These are phyloP conservation scores for Cyrtorhinus lividipennis DNA, from an alignment of 1,140 invertebrate species.

Conservation along the genomic window DNA sequence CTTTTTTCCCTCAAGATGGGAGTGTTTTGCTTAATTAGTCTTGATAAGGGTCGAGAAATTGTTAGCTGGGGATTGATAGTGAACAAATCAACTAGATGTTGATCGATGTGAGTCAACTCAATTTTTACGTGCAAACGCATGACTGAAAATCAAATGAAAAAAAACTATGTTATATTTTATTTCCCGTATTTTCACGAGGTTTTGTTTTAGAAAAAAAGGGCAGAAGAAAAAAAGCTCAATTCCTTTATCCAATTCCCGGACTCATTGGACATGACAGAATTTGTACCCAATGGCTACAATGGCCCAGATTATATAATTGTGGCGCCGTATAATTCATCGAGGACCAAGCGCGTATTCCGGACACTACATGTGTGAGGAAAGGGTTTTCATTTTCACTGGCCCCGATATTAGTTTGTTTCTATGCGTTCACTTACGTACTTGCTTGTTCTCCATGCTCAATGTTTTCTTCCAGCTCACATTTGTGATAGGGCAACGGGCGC, in stretches of 20 bases:
- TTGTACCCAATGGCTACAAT: slow-evolving; percentile 28
- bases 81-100: too few relatives aligned
- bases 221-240: slow-evolving; percentile 54
- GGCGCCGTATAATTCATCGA: slow-evolving; percentile 51
- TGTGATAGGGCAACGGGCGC: slow-evolving; percentile 37
- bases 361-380: slow-evolving; percentile 45
- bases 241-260: slow-evolving; percentile 50
- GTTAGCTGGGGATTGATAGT: too few relatives aligned
- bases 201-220: slow-evolving; percentile 37
- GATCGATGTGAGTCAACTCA: too few relatives aligned
- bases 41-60: too few relatives aligned
- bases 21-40: too few relatives aligned
- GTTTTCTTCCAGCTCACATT: slow-evolving; percentile 36
- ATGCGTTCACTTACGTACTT: neutral
- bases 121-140: too few relatives aligned
- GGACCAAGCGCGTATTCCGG: slow-evolving; percentile 51
- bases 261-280: slow-evolving; percentile 47
- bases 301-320: slow-evolving; percentile 40
- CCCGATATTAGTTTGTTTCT: neutral
- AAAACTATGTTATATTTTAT: slow-evolving; percentile 1
- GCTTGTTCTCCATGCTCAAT: slow-evolving; percentile 6
- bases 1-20: too few relatives aligned
- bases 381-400: too few relatives aligned
- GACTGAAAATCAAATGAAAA: too few relatives aligned
- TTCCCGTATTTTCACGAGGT: too few relatives aligned